phyloP scores from a whole-genome alignment of 1,140 invertebrate genomes.

The Atta colombica region DNA sequence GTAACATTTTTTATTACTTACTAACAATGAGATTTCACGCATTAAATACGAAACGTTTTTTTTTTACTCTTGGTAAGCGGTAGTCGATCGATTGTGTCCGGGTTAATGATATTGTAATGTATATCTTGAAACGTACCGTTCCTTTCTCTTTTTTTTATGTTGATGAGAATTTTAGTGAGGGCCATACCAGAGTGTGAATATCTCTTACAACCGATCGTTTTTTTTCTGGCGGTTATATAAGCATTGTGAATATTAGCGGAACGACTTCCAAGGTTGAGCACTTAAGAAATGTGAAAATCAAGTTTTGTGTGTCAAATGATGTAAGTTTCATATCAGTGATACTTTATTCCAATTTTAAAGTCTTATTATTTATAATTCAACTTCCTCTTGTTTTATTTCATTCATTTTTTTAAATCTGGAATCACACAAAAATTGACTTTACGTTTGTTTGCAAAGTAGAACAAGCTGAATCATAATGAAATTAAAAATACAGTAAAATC shows the following conservation, averaged over 20 bases:
- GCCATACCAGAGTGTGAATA: neutral
- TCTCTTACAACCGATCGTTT: constrained; percentile 61
- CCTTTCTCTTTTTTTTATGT: constrained; percentile 1
- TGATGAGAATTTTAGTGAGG: neutral
- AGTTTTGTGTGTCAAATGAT: constrained; percentile 62
- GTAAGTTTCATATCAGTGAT: constrained; percentile 34
- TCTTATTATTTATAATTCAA: constrained; percentile 16
- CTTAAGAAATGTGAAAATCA: constrained; percentile 73
- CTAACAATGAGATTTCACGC: constrained; percentile 9
- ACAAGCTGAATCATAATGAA: neutral
- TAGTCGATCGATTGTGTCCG: neutral
- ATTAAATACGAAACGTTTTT: neutral
- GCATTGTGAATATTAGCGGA: constrained; percentile 67
- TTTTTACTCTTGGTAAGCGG: neutral
- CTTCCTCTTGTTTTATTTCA: neutral
- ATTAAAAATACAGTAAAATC: neutral
- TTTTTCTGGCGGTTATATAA: constrained; percentile 78
- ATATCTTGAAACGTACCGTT: neutral
- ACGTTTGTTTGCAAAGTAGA: neutral
- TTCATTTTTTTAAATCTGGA: neutral
- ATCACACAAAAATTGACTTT: neutral
- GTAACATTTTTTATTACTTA: neutral
- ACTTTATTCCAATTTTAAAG: constrained; percentile 70
- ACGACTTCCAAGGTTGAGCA: constrained; percentile 78
- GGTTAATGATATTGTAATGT: constrained; percentile 48